Percentiles rank a stretch among this genome's conserved stretches.
phyloP scores from a whole-genome alignment of 2,113 vertebrate species.

The Phaetusa simplex region DNA sequence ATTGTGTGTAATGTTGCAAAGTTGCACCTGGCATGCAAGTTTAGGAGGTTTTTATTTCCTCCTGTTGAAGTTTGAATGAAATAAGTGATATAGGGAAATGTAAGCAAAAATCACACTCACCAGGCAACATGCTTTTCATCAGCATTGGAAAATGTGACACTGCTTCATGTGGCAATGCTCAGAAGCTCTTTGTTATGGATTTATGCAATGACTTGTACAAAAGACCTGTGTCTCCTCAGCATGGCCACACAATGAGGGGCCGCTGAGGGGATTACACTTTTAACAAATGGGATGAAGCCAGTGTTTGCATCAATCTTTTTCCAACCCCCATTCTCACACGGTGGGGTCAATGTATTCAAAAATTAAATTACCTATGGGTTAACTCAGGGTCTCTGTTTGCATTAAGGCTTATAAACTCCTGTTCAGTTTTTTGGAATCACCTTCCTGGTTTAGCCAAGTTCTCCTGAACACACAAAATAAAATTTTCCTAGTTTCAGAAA shows the following conservation, averaged over 20 bases:
- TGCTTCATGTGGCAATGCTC: neutral
- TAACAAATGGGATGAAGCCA: neutral
- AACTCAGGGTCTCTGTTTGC: neutral
- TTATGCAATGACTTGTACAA: neutral
- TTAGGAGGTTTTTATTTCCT: neutral
- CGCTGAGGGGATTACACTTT: neutral
- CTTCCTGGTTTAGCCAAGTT: neutral
- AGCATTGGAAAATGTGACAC: neutral
- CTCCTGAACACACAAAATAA: rapidly evolving
- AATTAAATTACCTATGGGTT: neutral
- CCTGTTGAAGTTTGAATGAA: neutral
- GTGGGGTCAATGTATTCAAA: neutral
- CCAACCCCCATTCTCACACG: neutral
- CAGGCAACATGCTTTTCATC: neutral
- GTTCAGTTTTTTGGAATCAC: neutral
- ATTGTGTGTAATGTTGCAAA: neutral
- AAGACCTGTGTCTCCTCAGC: neutral
- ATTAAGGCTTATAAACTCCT: neutral
- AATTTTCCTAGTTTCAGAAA: neutral
- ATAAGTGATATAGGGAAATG: slow-evolving; percentile 18
- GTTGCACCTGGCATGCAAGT: neutral
- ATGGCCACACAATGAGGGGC: neutral
- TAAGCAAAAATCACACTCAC: slow-evolving; percentile 36
- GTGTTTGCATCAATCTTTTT: neutral
- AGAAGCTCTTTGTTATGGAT: neutral